Percentiles rank a stretch among this genome's conserved stretches.
Conservation (phyloP, 30 jellyfish, hydroid and myxozoan species). For the Aurelia aurita region DNA sequence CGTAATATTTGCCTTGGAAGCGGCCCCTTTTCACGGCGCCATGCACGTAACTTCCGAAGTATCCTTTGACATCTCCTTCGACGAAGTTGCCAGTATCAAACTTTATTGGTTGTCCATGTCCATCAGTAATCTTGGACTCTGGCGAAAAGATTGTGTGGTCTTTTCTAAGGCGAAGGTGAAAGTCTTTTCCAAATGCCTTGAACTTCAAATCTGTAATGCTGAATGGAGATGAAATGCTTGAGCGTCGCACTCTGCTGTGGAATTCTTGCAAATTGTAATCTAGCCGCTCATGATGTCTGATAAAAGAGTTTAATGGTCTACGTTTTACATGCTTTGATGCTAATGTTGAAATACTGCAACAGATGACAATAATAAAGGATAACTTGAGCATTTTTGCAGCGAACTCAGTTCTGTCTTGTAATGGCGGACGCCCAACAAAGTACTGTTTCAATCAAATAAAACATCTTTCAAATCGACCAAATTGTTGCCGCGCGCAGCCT, state of each 20-base stretch:
- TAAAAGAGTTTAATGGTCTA: constrained; percentile 75
- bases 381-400: constrained; percentile 30
- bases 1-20: constrained; percentile 71
- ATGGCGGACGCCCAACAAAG: constrained; percentile 24
- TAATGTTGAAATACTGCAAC: constrained; percentile 14
- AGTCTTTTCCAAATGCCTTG: constrained; percentile 82
- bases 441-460: too few species aligned
- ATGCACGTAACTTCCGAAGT: constrained; percentile 78
- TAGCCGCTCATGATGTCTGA: constrained; percentile 81
- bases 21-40: constrained; percentile 86
- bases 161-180: constrained; percentile 81
- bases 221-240: constrained; percentile 76
- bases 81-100: constrained; percentile 65
- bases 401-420: not conserved
- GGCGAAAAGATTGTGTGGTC: constrained; percentile 81
- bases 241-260: constrained; percentile 87
- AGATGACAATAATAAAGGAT: not conserved
- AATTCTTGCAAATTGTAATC: constrained; percentile 78
- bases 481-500: too few species aligned
- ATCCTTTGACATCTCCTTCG: constrained; percentile 92
- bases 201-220: constrained; percentile 70
- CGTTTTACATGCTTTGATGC: constrained; percentile 29
- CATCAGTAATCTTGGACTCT: constrained; percentile 73
- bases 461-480: too few species aligned
- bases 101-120: constrained; percentile 72